Base-by-base conservation (phyloP, 1,140 invertebrate genomes). In the Mactra quadrangularis region DNA sequence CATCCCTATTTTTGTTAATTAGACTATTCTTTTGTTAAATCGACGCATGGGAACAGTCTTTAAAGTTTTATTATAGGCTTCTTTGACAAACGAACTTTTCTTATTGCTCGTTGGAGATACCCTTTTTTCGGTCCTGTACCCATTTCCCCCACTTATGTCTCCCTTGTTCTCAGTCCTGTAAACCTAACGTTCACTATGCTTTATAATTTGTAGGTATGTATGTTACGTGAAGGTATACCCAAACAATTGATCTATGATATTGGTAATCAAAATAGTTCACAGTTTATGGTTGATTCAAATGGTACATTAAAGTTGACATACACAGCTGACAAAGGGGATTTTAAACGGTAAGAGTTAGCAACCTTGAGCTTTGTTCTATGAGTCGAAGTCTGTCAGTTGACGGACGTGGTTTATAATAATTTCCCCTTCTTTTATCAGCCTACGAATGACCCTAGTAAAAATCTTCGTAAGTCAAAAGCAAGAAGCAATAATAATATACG, bases 181-280 rank as follows among this genome's bases (percentile, higher is more conserved):
- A n/a, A n/a, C n/a, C n/a, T n/a, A n/a, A n/a, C n/a, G n/a, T n/a
- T n/a, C n/a, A n/a, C n/a, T n/a, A n/a, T n/a, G n/a, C n/a, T n/a
- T n/a, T n/a, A n/a, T n/a, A n/a, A n/a, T n/a, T 60, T 35, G 1
- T n/a, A 76, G 72, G 55, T 76, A 25, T 76, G 72, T 33, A 76
- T 76, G 72, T 3, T 41, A 13, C 17, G 55, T n/a, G 13, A 27
- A 19, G 38, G 38, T 62, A 45, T 45, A 15, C 35, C 35, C 13
- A 45, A 17, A n/a, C 25, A 33, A 13, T n/a, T 45, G 22, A 38
- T 45, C 25, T 60, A 59, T 31, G 35, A 53, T 27, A 27, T 76
- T 19, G 72, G 72, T 11, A 22, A 15, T 29, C 27, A 76, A 41
- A 35, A 76, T n/a, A 76, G 72, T 33, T 53, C 72, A 22, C 3